Base-by-base conservation (phyloP, 1,140 invertebrate genomes). In the Cryptotermes secundus region DNA sequence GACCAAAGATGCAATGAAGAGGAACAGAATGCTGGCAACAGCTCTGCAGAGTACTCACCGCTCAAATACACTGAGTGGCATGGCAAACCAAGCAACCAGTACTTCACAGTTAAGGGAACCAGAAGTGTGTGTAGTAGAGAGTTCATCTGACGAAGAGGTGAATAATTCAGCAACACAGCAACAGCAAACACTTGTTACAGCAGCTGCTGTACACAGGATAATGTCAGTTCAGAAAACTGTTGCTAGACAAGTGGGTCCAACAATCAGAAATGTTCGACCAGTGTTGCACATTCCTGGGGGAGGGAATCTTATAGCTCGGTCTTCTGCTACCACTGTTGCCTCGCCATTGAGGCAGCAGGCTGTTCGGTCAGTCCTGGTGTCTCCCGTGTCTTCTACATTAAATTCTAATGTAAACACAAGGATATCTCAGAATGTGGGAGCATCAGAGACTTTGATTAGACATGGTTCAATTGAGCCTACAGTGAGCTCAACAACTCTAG, bases 401-500 rank as follows among this genome's bases (percentile, higher is more conserved):
- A 83, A 38, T 49, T 81, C 59, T 38, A 83, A 65, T 24, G 81
- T 59, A 31, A 31, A 53, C n/a, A 84, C 16, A 19, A 36, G 42
- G 80, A 36, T 72, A 31, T 81, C 85, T 79, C 24, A 65, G 38
- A 83, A 81, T 86, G 53, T 86, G 80, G 79, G 85, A 85, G 24
- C 86, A 85, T 38, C 87, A 16, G 26, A 84, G 84, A 82, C 86
- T 86, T 80, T 87, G 85, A 45, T 87, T 85, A 42, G 87, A 85
- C 36, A 83, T 79, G 82, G 80, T 86, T 24, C 88, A 88, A 16
- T 86, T 88, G 0, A 90, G 90, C 36, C 90, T 91, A 89, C 90
- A 85, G 90, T 92, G 14, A 92, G 91, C 84, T 92, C 92, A 0
- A 92, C 91, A 6, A 96, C 95, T 19, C 88, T 96, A 35, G 95